Percentiles rank a stretch among this genome's conserved stretches.
phyloP scores from a whole-genome alignment of 1,140 invertebrate genomes.

The Coenobita brevimanus region DNA sequence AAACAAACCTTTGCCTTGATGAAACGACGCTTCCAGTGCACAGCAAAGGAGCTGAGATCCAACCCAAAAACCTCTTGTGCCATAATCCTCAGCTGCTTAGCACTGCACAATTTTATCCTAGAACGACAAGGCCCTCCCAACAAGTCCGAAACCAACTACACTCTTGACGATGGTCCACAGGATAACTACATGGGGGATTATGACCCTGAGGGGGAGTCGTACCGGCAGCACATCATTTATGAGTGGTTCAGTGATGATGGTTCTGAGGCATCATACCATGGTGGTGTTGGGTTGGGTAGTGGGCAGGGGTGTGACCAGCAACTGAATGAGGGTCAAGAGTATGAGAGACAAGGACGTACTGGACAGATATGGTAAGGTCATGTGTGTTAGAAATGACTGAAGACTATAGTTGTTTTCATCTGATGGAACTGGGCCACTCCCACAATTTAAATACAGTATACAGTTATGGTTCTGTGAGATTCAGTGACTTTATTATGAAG shows the following conservation, averaged over 20 bases:
- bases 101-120: conserved; percentile 47
- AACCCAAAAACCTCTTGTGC: conserved; percentile 58
- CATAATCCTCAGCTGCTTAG: conserved; percentile 48
- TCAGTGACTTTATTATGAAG: too few species aligned
- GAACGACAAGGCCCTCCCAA: conserved; percentile 39
- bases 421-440: too few species aligned
- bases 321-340: too few species aligned
- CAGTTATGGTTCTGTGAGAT: too few species aligned
- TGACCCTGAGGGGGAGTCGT: conserved; percentile 57
- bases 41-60: conserved; percentile 40
- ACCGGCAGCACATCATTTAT: conserved; percentile 51
- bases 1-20: conserved; percentile 38
- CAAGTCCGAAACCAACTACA: conserved; percentile 14
- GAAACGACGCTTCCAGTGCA: conserved; percentile 43
- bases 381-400: too few species aligned
- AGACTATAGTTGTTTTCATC: too few species aligned
- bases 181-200: conserved; percentile 44
- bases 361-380: too few species aligned
- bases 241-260: conserved; percentile 54
- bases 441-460: too few species aligned
- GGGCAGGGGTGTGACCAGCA: background rate
- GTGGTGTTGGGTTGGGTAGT: conserved; percentile 2
- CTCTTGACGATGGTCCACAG: conserved; percentile 46
- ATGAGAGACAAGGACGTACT: too few species aligned
- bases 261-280: background rate